Base-by-base conservation (phyloP, 2,797 vertebrate species). In the Hylomyscus alleni region DNA sequence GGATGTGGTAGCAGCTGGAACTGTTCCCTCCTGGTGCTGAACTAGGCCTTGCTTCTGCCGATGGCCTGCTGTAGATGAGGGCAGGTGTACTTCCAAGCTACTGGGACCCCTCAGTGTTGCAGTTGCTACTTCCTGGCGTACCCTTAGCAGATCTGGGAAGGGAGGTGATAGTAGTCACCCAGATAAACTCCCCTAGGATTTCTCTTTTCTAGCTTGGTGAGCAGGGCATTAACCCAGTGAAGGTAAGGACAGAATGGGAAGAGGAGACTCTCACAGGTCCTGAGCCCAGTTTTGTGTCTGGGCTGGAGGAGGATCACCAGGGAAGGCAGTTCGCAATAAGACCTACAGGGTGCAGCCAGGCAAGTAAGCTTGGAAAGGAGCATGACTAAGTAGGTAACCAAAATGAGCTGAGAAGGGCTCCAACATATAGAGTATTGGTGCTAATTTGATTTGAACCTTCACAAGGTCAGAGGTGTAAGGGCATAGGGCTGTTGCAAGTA, bases 11-110 rank as follows among this genome's bases (percentile, higher is more conserved):
- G 91, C 83, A 20, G 96, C 89, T 31, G 99, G 44, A 54, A 92
- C 3, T 1, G 94, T 14, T 67, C 73, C 98, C 29, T 99, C 99
- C 65, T 99, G 98, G 98, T 99, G 99, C 98, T 99, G 99, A 1
- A 99, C 99, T 85, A 99, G 99, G 87, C 99, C 99, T 98, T 99
- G 99, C 97, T 99, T 99, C 97, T 99, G 99, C 94, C 99, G 99
- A 98, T 99, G 99, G 40, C 91, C 94, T 5, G 91, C 29, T 0
- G 99, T 99, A 2, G 99, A 99, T 1, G 99, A 98, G 73, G 99
- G 99, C 95, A 99, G 99, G 98, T 99, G 99, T 95, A 99, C 99
- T 96, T 99, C 99, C 98, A 99, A 98, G 96, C 99, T 98, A n/a
- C 98, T 98, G 34, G 99, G 98, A 97, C 98, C 99, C 97, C 99